Evolutionary conservation across 2,113 vertebrate genomes (phyloP).

Genomic region (Nothoprocta perdicaria): DNA sequence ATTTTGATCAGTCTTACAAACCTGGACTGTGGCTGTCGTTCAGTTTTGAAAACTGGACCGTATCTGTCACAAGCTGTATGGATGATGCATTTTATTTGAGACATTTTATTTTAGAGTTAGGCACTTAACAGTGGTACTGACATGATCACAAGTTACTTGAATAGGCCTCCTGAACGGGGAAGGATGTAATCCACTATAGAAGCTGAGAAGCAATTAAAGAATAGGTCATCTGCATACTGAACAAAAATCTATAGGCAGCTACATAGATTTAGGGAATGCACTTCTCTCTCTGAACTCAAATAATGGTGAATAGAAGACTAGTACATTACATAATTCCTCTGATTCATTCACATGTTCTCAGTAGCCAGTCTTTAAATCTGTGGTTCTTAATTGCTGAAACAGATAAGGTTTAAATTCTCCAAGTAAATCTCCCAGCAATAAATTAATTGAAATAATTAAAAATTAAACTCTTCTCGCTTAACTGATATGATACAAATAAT

Average conservation of each 20-base stretch:
- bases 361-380: slow-evolving; percentile 45
- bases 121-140: neutral
- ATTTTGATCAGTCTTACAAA: neutral
- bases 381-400: slow-evolving; percentile 69
- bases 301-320: slow-evolving; percentile 1
- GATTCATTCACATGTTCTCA: slow-evolving; percentile 40
- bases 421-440: slow-evolving; percentile 78
- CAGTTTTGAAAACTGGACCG: rapidly evolving
- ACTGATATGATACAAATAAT: slow-evolving; percentile 76
- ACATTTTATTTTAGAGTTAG: neutral
- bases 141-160: neutral
- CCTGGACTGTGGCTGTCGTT: neutral
- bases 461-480: slow-evolving; percentile 73
- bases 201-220: slow-evolving; percentile 24
- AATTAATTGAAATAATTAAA: slow-evolving; percentile 82
- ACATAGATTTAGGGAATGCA: neutral
- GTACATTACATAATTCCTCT: slow-evolving; percentile 22
- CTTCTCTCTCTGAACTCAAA: neutral
- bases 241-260: neutral
- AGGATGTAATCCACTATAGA: neutral
- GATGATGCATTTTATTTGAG: neutral
- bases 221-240: slow-evolving; percentile 22
- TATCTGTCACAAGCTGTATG: neutral
- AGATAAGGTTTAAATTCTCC: slow-evolving; percentile 67
- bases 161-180: neutral